Percentiles rank a stretch among this genome's conserved stretches.
Evolutionary conservation across 2,797 vertebrate species (phyloP).

Genomic region (Notolepis coatsorum): DNA sequence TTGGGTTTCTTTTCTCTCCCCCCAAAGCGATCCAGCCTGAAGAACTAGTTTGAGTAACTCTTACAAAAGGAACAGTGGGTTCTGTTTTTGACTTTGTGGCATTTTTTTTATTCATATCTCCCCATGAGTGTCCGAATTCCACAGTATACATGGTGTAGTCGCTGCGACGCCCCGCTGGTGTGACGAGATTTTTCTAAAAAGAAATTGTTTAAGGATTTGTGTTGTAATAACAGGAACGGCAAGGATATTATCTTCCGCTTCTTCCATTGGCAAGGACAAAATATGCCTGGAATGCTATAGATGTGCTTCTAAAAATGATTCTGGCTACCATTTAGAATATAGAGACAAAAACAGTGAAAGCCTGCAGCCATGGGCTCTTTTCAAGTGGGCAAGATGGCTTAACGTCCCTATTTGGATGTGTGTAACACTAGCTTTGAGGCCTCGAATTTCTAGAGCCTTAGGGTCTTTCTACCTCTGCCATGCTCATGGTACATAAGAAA

Average conservation of each 20-base stretch:
- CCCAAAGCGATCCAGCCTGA: conserved; percentile 30
- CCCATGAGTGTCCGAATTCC: conserved; percentile 35
- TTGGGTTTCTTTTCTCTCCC: conserved; percentile 27
- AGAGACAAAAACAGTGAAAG: conserved; percentile 31
- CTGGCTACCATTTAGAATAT: conserved; percentile 17
- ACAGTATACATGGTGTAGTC: conserved; percentile 11
- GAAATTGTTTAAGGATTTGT: conserved; percentile 7
- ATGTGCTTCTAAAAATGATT: conserved; percentile 31
- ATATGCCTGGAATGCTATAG: conserved; percentile 35
- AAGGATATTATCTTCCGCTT: conserved; percentile 24
- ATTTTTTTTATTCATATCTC: conserved; percentile 45
- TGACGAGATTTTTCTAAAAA: conserved; percentile 43
- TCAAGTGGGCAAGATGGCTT: conserved; percentile 33
- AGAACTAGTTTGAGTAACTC: conserved; percentile 56
- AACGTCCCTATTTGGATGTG: conserved; percentile 17
- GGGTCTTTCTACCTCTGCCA: conserved; percentile 46
- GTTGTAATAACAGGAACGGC: conserved; percentile 34
- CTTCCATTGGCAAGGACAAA: conserved; percentile 21
- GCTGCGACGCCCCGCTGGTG: conserved; percentile 34
- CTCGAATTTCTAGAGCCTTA: conserved; percentile 43
- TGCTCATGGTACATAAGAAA: conserved; percentile 37
- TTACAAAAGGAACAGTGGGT: conserved; percentile 45
- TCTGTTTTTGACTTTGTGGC: conserved; percentile 28
- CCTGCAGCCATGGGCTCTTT: conserved; percentile 20
- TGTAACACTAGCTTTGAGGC: conserved; percentile 42